Conservation (phyloP, 2,797 vertebrate species). For the Gadopsis bispinosus region DNA sequence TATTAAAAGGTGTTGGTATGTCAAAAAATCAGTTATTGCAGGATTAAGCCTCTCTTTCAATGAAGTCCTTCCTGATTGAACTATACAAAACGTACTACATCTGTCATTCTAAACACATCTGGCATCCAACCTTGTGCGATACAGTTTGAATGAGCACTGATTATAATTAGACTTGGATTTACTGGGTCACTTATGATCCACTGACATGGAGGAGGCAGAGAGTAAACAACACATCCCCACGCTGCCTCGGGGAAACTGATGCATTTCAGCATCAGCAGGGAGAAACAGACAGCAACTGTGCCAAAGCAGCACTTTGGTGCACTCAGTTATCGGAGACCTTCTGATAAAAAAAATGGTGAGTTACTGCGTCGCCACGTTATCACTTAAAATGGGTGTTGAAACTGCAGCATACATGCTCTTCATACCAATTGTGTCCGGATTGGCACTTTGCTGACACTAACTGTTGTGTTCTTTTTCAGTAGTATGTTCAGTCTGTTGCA, state of each 20-base stretch:
- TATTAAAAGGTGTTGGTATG: too few relatives aligned
- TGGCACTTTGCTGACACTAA: too few relatives aligned
- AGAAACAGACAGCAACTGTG: background rate
- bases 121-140: background rate
- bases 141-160: background rate
- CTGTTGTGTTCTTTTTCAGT: too few relatives aligned
- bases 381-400: background rate
- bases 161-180: conserved; percentile 1
- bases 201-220: conserved; percentile 5
- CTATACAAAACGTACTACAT: too few relatives aligned
- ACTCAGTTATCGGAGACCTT: background rate
- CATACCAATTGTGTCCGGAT: background rate
- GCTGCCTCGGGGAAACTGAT: background rate
- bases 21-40: too few relatives aligned
- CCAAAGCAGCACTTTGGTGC: conserved; percentile 11
- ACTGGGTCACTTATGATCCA: conserved; percentile 4
- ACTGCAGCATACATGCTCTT: too few relatives aligned
- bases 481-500: too few relatives aligned
- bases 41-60: too few relatives aligned
- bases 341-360: background rate
- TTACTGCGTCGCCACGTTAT: conserved; percentile 1
- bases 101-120: too few relatives aligned
- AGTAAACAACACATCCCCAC: background rate
- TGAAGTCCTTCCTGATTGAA: too few relatives aligned
- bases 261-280: background rate